These are phyloP conservation scores for Malurus alboscapulatus DNA, from an alignment of 2,113 vertebrate species.

Conservation along the genomic window DNA sequence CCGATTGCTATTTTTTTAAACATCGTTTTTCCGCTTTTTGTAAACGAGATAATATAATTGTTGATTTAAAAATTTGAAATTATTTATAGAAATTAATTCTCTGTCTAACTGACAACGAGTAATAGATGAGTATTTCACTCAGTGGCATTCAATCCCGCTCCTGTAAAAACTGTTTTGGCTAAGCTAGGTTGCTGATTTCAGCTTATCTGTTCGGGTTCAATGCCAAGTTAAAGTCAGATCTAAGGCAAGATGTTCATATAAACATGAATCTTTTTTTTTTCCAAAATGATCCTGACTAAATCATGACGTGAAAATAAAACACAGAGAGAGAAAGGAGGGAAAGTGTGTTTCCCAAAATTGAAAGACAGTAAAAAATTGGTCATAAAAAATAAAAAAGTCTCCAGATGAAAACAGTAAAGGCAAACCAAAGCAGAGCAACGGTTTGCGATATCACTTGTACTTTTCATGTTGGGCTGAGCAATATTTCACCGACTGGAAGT, in stretches of 20 bases:
- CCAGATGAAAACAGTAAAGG: slow-evolving; percentile 57
- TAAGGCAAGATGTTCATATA: neutral
- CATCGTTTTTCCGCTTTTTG: neutral
- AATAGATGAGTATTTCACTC: neutral
- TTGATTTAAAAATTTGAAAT: neutral
- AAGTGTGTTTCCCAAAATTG: slow-evolving; percentile 6
- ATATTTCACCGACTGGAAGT: slow-evolving; percentile 2
- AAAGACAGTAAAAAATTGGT: slow-evolving; percentile 10
- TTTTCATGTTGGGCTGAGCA: neutral
- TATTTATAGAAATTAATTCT: neutral
- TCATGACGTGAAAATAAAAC: slow-evolving; percentile 5
- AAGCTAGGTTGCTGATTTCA: neutral
- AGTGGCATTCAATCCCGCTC: neutral
- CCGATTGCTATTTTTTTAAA: neutral
- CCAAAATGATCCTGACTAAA: neutral
- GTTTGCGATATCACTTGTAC: slow-evolving; percentile 39
- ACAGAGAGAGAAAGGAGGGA: neutral
- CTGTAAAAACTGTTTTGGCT: neutral
- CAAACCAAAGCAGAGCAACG: slow-evolving; percentile 55
- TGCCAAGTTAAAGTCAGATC: neutral
- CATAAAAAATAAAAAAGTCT: neutral
- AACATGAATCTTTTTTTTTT: neutral
- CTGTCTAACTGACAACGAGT: neutral
- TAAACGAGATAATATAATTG: slow-evolving; percentile 24
- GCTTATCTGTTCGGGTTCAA: neutral